phyloP scores from a whole-genome alignment of 2,113 vertebrate genomes.

The Scatophagus argus region DNA sequence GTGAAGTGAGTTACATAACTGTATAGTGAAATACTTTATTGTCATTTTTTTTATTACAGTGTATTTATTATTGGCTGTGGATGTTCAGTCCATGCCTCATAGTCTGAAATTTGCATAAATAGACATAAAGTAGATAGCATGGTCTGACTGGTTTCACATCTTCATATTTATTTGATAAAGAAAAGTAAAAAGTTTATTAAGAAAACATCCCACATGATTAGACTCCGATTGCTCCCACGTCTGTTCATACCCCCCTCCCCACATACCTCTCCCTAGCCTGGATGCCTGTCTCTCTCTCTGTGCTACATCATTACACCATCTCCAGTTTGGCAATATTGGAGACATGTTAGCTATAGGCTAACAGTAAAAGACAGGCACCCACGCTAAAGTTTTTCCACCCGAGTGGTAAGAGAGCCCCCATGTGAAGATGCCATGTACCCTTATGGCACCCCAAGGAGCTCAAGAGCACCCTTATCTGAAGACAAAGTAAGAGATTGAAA shows the following conservation, averaged over 20 bases:
- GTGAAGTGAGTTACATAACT: not conserved
- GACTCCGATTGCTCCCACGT: conserved; percentile 49
- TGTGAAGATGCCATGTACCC: conserved; percentile 57
- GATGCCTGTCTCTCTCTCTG: conserved; percentile 65
- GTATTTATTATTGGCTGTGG: not conserved
- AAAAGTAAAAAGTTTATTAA: conserved; percentile 82
- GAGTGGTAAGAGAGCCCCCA: conserved; percentile 55
- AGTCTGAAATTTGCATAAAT: not conserved
- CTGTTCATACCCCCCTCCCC: conserved; percentile 4
- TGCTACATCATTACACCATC: conserved; percentile 64
- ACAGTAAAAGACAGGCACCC: conserved; percentile 70
- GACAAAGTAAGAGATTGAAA: conserved; percentile 73
- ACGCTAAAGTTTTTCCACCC: conserved; percentile 49
- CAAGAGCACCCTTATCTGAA: conserved; percentile 71
- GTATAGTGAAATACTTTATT: not conserved
- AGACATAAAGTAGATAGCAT: conserved; percentile 39
- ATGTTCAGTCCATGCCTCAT: not conserved
- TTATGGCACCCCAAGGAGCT: conserved; percentile 67
- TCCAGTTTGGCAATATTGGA: conserved; percentile 76
- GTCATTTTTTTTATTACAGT: not conserved
- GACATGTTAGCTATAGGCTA: conserved; percentile 65
- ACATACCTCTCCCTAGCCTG: conserved; percentile 50
- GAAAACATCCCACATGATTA: conserved; percentile 78
- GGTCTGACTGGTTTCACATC: conserved; percentile 59
- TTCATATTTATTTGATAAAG: conserved; percentile 84